Percentiles rank a stretch among this genome's conserved stretches.
These are phyloP conservation scores for Dicranocentrus wangi DNA, from an alignment of 2,888 invertebrate species.

Conservation along the genomic window DNA sequence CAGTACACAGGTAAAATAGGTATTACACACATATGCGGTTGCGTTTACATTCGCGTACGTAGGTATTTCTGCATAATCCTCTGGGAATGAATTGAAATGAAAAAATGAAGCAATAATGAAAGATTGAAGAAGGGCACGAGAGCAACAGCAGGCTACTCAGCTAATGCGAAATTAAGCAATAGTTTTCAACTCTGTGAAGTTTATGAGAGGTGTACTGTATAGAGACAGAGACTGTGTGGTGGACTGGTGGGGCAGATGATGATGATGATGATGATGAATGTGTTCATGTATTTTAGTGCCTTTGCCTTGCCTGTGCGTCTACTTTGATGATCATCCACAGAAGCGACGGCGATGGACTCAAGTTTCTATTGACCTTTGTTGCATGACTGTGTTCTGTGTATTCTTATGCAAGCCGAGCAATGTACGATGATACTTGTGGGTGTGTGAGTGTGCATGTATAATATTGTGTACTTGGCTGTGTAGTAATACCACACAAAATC, in stretches of 20 bases:
- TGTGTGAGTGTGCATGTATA: no score
- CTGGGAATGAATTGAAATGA: conserved; percentile 43
- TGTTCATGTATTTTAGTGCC: neutral
- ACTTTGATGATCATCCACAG: no score
- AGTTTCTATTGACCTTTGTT: conserved; percentile 29
- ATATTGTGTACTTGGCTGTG: neutral
- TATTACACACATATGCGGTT: neutral
- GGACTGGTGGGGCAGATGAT: neutral
- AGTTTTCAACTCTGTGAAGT: neutral
- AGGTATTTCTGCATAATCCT: conserved; percentile 9
- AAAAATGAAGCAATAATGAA: conserved; percentile 36
- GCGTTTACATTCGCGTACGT: no score
- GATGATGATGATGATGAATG: conserved; percentile 3
- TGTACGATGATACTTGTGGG: neutral
- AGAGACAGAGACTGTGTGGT: neutral
- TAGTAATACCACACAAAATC: neutral
- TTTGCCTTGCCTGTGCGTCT: neutral
- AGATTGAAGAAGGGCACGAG: conserved; percentile 25
- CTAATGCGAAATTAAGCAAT: conserved; percentile 24
- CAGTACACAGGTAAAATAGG: no score
- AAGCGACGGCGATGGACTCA: conserved; percentile 3
- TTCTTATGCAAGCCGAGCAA: conserved; percentile 3
- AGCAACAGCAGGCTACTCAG: conserved; percentile 1
- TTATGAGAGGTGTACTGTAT: no score
- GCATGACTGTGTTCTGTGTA: neutral